Percentiles rank a stretch among this genome's conserved stretches.
Conservation (phyloP, 2,113 vertebrate genomes). For the Paratilapia polleni region DNA sequence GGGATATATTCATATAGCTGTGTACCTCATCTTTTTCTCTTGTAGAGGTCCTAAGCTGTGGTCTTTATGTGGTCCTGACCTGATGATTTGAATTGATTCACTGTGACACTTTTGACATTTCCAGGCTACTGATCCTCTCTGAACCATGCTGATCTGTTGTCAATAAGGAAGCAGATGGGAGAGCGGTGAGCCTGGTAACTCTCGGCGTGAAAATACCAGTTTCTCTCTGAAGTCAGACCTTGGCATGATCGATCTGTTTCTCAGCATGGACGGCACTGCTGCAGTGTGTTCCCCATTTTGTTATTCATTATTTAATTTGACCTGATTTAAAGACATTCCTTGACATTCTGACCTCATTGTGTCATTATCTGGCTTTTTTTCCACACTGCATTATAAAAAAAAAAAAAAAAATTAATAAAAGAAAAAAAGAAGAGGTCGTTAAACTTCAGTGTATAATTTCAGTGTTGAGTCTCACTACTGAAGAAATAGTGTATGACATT, state of each 20-base stretch:
- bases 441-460: background rate
- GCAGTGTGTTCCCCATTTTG: background rate
- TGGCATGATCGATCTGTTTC: slow-evolving; percentile 14
- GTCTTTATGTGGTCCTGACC: slow-evolving; percentile 54
- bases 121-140: slow-evolving; percentile 52
- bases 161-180: slow-evolving; percentile 30
- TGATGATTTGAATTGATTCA: slow-evolving; percentile 57
- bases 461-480: background rate
- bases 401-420: background rate
- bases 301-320: background rate
- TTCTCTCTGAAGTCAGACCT: slow-evolving; percentile 13
- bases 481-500: background rate
- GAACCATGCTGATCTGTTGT: slow-evolving; percentile 53
- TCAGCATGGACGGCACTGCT: background rate
- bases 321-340: background rate
- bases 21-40: background rate
- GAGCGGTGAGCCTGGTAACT: slow-evolving; percentile 17
- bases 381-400: background rate
- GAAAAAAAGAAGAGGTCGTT: background rate
- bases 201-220: slow-evolving; percentile 10
- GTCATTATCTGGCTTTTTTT: background rate
- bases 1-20: background rate
- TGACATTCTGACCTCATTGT: slow-evolving; percentile 3
- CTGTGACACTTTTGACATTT: slow-evolving; percentile 64
- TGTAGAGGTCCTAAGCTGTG: slow-evolving; percentile 16